A percentile compares a stretch with the other conserved stretches of the same genome.
phyloP scores from a whole-genome alignment of 2,113 vertebrate genomes.

The Thunnus maccoyii region DNA sequence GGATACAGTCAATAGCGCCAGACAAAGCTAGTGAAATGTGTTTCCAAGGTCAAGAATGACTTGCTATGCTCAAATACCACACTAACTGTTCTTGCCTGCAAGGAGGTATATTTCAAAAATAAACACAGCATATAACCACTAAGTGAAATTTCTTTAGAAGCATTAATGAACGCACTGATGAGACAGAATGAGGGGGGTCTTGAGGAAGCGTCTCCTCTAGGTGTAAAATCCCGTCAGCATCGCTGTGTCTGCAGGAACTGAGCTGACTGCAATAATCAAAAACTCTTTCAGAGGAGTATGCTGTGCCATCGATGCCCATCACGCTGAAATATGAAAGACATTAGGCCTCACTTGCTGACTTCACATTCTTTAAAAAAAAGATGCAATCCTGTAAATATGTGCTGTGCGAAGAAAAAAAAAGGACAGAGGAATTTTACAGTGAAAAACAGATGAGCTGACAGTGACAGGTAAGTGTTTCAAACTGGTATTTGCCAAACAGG shows the following conservation, averaged over 20 bases:
- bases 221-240: neutral
- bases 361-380: slow-evolving; percentile 55
- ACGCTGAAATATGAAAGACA: slow-evolving; percentile 83
- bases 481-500: neutral
- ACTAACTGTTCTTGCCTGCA: neutral
- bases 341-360: slow-evolving; percentile 81
- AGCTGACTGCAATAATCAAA: slow-evolving; percentile 43
- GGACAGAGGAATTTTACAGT: slow-evolving; percentile 14
- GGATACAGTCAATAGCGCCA: neutral
- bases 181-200: neutral
- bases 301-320: slow-evolving; percentile 73
- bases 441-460: slow-evolving; percentile 56
- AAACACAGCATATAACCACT: neutral
- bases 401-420: slow-evolving; percentile 24
- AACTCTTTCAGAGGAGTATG: slow-evolving; percentile 66
- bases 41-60: neutral
- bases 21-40: neutral
- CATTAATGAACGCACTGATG: neutral
- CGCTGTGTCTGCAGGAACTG: slow-evolving; percentile 33
- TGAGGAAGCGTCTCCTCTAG: neutral
- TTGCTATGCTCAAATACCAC: neutral
- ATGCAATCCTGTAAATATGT: slow-evolving; percentile 69
- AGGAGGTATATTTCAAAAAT: neutral
- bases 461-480: slow-evolving; percentile 34
- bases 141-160: neutral